Percentiles rank a stretch among this genome's conserved stretches.
phyloP scores from a whole-genome alignment of 30 jellyfish, hydroid and myxozoan genomes.

The Cassiopea andromeda region DNA sequence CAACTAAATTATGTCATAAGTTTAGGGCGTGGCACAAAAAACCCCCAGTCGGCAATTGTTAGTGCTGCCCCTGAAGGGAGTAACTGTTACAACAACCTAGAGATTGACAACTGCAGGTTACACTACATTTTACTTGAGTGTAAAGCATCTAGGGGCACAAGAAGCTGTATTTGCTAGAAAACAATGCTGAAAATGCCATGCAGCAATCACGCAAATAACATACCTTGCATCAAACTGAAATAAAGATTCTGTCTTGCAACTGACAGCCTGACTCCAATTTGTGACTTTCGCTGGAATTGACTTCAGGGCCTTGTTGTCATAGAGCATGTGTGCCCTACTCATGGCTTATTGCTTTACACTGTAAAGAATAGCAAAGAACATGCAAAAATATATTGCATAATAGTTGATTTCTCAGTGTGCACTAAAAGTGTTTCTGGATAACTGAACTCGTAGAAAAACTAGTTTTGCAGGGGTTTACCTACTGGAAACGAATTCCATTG shows the following conservation, averaged over 20 bases:
- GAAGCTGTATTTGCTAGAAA: background rate
- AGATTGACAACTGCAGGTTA: too few relatives aligned
- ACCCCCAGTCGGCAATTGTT: too few relatives aligned
- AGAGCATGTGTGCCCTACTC: constrained; percentile 98
- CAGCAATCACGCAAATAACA: background rate
- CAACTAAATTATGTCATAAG: too few relatives aligned
- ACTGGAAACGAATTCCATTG: too few relatives aligned
- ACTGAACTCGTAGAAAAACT: too few relatives aligned
- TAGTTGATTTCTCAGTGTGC: background rate
- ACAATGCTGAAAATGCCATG: background rate
- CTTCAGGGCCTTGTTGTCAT: constrained; percentile 75
- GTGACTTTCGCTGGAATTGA: constrained; percentile 87
- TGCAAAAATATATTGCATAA: background rate
- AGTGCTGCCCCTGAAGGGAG: too few relatives aligned
- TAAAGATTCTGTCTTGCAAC: constrained; percentile 58
- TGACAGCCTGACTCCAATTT: constrained; percentile 42
- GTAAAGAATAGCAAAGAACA: background rate
- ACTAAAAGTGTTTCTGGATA: background rate
- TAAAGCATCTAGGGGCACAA: too few relatives aligned
- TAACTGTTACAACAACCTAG: too few relatives aligned
- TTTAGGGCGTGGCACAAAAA: too few relatives aligned
- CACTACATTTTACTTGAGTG: too few relatives aligned
- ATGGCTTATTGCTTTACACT: constrained; percentile 14
- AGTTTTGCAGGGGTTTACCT: too few relatives aligned
- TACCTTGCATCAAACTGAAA: constrained; percentile 67